phyloP scores from a whole-genome alignment of 2,888 invertebrate genomes.

The Drosophila niveifrons region DNA sequence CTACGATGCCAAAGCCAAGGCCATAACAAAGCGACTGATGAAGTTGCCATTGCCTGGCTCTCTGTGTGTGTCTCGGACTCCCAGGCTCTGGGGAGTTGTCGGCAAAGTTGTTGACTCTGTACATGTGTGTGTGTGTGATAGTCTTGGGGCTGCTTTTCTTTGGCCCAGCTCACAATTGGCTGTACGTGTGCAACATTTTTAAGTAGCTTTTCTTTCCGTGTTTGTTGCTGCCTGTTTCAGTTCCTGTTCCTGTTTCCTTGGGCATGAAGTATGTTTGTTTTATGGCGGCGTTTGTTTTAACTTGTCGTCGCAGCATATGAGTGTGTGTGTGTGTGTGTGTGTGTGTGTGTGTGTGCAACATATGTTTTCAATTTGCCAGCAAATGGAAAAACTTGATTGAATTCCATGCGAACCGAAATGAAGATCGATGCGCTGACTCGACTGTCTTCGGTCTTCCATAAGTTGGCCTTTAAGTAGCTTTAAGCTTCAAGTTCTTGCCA shows the following conservation, averaged over 20 bases:
- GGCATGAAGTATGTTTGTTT: constrained; percentile 64
- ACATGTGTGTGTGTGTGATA: constrained; percentile 19
- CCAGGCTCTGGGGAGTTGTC: constrained; percentile 66
- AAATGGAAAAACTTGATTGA: constrained; percentile 82
- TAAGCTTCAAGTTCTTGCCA: constrained; percentile 28
- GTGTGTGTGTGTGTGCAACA: constrained; percentile 51
- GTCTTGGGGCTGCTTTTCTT: constrained; percentile 48
- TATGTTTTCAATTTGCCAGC: constrained; percentile 77
- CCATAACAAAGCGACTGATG: constrained; percentile 73
- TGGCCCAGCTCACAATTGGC: constrained; percentile 68
- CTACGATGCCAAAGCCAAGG: constrained; percentile 54
- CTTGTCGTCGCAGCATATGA: constrained; percentile 45
- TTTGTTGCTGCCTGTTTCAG: constrained; percentile 35
- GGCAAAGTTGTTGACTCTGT: constrained; percentile 72
- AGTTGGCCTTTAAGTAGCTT: constrained; percentile 37
- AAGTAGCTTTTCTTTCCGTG: constrained; percentile 69
- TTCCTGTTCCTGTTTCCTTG: constrained; percentile 10
- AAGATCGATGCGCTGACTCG: constrained; percentile 53
- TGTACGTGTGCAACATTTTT: constrained; percentile 81
- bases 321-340: constrained; percentile 25
- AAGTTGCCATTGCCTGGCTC: constrained; percentile 57
- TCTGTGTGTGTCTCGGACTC: constrained; percentile 56
- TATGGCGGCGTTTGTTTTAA: constrained; percentile 69
- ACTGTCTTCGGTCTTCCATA: constrained; percentile 21
- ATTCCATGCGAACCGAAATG: constrained; percentile 54